phyloP scores from a whole-genome alignment of 2,797 vertebrate genomes.

The Argyrosomus regius region DNA sequence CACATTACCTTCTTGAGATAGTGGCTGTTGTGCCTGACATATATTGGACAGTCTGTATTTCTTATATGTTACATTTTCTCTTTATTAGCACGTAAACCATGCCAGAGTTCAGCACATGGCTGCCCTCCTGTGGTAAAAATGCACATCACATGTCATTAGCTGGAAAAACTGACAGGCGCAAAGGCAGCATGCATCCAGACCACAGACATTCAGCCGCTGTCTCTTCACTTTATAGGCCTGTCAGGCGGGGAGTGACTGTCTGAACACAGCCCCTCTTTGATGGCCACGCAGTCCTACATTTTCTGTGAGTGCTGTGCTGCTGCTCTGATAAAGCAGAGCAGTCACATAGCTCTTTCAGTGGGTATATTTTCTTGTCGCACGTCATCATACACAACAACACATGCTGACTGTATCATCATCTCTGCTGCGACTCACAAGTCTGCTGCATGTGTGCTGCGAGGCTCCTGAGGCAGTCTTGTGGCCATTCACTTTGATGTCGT shows the following conservation, averaged over 20 bases:
- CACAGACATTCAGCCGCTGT: constrained; percentile 62
- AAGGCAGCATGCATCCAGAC: constrained; percentile 39
- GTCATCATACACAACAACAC: constrained; percentile 22
- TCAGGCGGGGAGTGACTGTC: constrained; percentile 33
- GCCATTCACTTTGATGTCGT: constrained; percentile 70
- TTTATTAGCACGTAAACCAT: not conserved
- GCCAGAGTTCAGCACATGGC: constrained; percentile 30
- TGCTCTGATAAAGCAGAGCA: constrained; percentile 42
- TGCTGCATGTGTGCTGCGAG: constrained; percentile 26
- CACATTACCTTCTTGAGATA: not conserved
- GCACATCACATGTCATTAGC: constrained; percentile 13
- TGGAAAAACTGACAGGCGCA: constrained; percentile 55
- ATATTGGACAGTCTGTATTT: not conserved
- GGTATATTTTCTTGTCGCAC: constrained; percentile 3
- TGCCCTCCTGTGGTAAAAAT: constrained; percentile 76
- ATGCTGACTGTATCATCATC: constrained; percentile 35
- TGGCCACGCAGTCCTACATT: constrained; percentile 14
- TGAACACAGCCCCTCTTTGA: constrained; percentile 51
- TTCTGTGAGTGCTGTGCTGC: constrained; percentile 5
- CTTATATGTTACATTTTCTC: not conserved
- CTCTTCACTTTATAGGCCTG: constrained; percentile 56
- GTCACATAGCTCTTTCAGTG: constrained; percentile 23
- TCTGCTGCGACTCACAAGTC: constrained; percentile 21
- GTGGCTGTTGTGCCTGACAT: not conserved
- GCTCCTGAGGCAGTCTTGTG: constrained; percentile 56